Evolutionary conservation across 2,113 vertebrate genomes (phyloP).

Genomic region (Anas platyrhynchos): DNA sequence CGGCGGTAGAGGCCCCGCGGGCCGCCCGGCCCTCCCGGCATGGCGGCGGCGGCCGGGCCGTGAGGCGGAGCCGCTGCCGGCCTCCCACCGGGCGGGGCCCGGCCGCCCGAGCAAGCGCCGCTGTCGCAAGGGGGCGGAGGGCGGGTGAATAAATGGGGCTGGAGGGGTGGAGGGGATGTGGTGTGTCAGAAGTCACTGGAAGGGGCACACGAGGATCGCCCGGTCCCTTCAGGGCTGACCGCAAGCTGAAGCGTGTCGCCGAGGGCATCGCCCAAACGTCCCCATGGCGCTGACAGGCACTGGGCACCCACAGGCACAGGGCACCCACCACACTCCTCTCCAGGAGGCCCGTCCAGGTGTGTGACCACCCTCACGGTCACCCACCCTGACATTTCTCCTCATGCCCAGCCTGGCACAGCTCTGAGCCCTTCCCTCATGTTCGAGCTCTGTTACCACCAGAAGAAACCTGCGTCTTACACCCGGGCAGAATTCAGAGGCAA

Average conservation of each 20-base stretch:
- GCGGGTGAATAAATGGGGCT: neutral
- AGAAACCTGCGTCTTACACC: neutral
- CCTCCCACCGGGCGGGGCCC: neutral
- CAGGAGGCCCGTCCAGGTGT: neutral
- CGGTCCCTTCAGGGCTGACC: no score
- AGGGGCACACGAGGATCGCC: no score
- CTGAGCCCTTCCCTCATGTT: neutral
- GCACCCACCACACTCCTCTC: neutral
- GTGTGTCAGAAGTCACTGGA: neutral
- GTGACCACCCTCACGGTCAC: no score
- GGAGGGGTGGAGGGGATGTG: no score
- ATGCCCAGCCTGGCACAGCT: neutral
- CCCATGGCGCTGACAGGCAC: neutral
- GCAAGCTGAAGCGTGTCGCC: no score
- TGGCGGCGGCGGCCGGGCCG: neutral
- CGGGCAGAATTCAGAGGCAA: no score
- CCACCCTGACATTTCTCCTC: neutral
- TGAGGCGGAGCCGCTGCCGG: neutral
- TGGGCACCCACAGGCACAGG: neutral
- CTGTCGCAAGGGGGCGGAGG: no score
- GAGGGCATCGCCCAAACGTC: no score
- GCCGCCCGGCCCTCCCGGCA: neutral
- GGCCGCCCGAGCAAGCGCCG: neutral
- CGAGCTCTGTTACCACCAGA: neutral
- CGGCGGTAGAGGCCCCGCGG: conserved; percentile 80